Percentiles rank a stretch among this genome's conserved stretches.
Conservation (phyloP, 2,797 vertebrate genomes). For the Xiphorhynchus erythropygius region DNA sequence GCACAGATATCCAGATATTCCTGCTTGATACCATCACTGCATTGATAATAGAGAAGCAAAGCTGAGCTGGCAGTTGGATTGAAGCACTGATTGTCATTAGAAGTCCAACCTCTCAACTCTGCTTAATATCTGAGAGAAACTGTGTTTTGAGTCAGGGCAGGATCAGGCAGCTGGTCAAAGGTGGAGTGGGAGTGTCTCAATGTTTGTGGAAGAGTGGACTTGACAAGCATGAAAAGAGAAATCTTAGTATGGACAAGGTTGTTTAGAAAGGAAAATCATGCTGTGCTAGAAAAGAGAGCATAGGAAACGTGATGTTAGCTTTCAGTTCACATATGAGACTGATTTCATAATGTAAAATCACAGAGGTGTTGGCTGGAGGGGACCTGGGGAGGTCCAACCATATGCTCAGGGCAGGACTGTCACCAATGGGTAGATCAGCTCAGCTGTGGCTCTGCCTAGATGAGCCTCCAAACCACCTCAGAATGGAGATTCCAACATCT, state of each 20-base stretch:
- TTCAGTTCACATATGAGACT: constrained; percentile 13
- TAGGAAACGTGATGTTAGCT: background rate
- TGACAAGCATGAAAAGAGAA: background rate
- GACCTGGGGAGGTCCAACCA: background rate
- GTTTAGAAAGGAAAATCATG: background rate
- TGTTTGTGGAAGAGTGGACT: background rate
- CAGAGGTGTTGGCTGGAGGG: background rate
- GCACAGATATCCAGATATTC: background rate
- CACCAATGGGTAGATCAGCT: background rate
- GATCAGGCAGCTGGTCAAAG: background rate
- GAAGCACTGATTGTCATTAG: background rate
- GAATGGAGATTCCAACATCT: background rate
- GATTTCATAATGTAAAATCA: constrained; percentile 32
- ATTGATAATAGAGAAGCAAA: background rate
- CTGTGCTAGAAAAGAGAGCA: background rate
- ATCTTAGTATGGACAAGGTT: background rate
- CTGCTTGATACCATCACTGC: background rate
- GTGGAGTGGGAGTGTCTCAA: background rate
- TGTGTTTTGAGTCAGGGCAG: background rate
- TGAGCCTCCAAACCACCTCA: background rate
- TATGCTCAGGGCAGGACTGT: background rate
- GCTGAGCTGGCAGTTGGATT: background rate
- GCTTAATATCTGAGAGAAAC: background rate
- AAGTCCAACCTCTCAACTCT: background rate
- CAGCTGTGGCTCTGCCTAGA: background rate